These are phyloP conservation scores for Scytalopus superciliaris DNA, from an alignment of 2,113 vertebrate genomes.

Conservation along the genomic window DNA sequence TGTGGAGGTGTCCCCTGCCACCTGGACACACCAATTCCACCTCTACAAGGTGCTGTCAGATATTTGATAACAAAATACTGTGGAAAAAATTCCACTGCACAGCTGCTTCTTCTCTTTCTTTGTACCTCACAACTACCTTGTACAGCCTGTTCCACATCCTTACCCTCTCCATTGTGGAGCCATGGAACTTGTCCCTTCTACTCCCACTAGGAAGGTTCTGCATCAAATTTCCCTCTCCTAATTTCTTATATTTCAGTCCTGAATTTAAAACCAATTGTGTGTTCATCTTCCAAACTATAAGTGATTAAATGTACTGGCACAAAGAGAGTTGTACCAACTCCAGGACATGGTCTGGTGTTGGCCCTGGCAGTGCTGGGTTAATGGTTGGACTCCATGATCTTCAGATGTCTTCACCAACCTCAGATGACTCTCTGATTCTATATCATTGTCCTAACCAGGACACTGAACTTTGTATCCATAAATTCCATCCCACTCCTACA, in stretches of 20 bases:
- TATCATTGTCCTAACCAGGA: background rate
- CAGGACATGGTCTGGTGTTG: rapidly evolving
- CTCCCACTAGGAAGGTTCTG: background rate
- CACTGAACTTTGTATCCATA: background rate
- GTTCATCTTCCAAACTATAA: background rate
- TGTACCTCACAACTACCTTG: background rate
- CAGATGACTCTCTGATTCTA: background rate
- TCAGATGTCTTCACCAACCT: background rate
- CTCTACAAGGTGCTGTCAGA: background rate
- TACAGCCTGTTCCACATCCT: background rate
- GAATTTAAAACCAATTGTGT: background rate
- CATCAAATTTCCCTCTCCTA: background rate
- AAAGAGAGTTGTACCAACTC: background rate
- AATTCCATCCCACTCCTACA: background rate
- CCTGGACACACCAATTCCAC: background rate
- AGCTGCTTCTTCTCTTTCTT: background rate
- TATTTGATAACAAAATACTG: background rate
- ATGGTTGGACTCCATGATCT: background rate
- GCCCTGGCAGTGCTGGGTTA: background rate
- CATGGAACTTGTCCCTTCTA: background rate
- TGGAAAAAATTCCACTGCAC: background rate
- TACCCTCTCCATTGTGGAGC: background rate
- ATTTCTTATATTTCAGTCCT: background rate
- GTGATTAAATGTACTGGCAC: background rate
- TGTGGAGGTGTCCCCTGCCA: background rate